phyloP scores from a whole-genome alignment of 2,888 invertebrate genomes.

The Cheilosia scutellata region DNA sequence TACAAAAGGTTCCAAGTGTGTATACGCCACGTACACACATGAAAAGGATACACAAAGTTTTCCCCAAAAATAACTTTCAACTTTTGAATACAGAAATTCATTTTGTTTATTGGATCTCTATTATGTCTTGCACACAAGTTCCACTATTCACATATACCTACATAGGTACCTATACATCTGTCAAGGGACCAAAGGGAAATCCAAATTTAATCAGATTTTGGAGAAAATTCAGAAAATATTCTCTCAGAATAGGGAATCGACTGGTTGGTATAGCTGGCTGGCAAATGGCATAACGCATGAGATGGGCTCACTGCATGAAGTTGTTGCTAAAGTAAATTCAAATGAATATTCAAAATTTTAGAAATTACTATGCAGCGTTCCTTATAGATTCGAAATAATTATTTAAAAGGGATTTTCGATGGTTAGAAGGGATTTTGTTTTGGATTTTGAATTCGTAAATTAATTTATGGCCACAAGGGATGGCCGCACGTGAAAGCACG shows the following conservation, averaged over 20 bases:
- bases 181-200: slow-evolving; percentile 42
- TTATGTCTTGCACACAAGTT: neutral
- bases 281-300: too few relatives aligned
- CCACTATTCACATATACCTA: neutral
- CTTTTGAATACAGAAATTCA: slow-evolving; percentile 54
- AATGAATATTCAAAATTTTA: slow-evolving; percentile 1
- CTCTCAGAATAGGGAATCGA: slow-evolving; percentile 19
- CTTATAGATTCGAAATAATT: neutral
- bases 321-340: neutral
- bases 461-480: neutral
- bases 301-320: neutral
- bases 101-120: slow-evolving; percentile 7
- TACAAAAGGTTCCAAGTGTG: neutral
- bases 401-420: neutral
- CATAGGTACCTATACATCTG: slow-evolving; percentile 9
- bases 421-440: neutral
- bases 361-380: neutral
- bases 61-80: slow-evolving; percentile 47
- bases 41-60: slow-evolving; percentile 27
- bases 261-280: neutral
- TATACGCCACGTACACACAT: neutral
- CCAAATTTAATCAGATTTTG: slow-evolving; percentile 61
- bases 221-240: slow-evolving; percentile 30
- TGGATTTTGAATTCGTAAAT: neutral
- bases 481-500: too few relatives aligned